Conservation (phyloP, 1,140 invertebrate genomes). For the Penaeus chinensis region DNA sequence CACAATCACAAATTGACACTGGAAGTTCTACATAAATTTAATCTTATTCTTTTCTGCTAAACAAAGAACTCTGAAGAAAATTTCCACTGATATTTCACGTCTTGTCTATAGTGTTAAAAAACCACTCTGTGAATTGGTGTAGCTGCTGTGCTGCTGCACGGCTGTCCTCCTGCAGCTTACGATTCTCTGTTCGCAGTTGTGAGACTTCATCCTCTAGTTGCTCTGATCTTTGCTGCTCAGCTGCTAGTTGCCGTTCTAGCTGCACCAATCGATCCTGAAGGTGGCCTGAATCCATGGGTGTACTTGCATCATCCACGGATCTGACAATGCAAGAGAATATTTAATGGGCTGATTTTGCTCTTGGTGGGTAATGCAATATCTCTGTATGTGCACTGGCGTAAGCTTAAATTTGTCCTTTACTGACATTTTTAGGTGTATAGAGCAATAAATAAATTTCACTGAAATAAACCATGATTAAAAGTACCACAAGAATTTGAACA, state of each 20-base stretch:
- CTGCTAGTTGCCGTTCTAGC: slow-evolving; percentile 51
- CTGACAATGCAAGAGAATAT: background rate
- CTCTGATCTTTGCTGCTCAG: slow-evolving; percentile 51
- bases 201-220: slow-evolving; percentile 57
- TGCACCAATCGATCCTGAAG: slow-evolving; percentile 47
- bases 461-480: background rate
- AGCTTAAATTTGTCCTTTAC: too few species aligned
- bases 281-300: slow-evolving; percentile 13
- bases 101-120: slow-evolving; percentile 87
- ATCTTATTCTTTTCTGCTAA: background rate
- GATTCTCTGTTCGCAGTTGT: slow-evolving; percentile 84
- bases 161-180: slow-evolving; percentile 86
- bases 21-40: too few species aligned
- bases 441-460: background rate
- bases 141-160: slow-evolving; percentile 89
- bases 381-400: too few species aligned
- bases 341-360: too few species aligned
- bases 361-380: too few species aligned
- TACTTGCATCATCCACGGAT: background rate
- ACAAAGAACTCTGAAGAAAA: background rate
- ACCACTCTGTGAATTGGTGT: slow-evolving; percentile 92
- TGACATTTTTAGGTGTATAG: too few species aligned
- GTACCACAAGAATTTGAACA: background rate
- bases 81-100: slow-evolving; percentile 67
- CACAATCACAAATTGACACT: too few species aligned